Evolutionary conservation across 2,888 invertebrate genomes (phyloP).

Genomic region (Gymnosoma rotundatum): DNA sequence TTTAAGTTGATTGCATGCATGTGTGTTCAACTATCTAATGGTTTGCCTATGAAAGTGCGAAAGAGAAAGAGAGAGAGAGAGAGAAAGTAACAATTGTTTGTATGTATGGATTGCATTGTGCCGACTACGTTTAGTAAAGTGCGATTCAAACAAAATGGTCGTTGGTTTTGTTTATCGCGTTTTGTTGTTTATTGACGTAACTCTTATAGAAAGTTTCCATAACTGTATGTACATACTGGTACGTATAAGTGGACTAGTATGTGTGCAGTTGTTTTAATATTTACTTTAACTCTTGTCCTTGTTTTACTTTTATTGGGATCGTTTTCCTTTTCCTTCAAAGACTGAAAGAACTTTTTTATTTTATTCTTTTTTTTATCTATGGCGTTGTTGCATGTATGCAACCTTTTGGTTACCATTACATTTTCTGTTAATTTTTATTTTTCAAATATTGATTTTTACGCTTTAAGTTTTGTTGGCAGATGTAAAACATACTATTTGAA

Average conservation of each 20-base stretch:
- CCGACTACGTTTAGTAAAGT: conserved; percentile 32
- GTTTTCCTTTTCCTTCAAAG: background rate
- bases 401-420: conserved; percentile 53
- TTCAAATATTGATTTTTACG: conserved; percentile 1
- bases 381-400: conserved; percentile 58
- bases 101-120: background rate
- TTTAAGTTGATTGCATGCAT: background rate
- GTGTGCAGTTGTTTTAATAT: conserved; percentile 14
- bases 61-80: background rate
- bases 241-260: background rate
- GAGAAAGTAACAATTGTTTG: background rate
- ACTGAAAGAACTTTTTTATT: conserved; percentile 1
- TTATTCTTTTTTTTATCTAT: conserved; percentile 26
- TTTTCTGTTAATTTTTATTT: conserved; percentile 42
- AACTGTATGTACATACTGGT: background rate
- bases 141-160: conserved; percentile 59
- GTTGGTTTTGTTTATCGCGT: conserved; percentile 63
- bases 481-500: conserved; percentile 57
- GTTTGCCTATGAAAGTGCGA: background rate
- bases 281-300: conserved; percentile 41
- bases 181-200: conserved; percentile 62
- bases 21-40: background rate
- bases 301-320: conserved; percentile 33
- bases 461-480: conserved; percentile 49
- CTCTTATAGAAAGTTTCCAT: conserved; percentile 43